These are phyloP conservation scores for Drosophila bifasciata DNA, from an alignment of 1,140 invertebrate species.

Conservation along the genomic window DNA sequence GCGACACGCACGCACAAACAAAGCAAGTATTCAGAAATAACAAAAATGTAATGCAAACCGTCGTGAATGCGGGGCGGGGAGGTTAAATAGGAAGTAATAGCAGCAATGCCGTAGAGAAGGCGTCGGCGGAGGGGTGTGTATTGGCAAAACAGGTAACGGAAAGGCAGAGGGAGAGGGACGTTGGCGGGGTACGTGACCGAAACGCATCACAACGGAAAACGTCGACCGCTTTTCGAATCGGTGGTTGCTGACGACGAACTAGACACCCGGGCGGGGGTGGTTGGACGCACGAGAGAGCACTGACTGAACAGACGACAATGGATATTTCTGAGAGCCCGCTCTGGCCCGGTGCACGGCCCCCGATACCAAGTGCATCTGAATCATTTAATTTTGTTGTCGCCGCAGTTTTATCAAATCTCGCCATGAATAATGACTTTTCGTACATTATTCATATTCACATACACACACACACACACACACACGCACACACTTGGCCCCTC, in stretches of 20 bases:
- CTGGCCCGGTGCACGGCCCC: conserved; percentile 13
- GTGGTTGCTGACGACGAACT: conserved; percentile 17
- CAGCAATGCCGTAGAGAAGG: too few relatives aligned
- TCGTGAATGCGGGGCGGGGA: conserved; percentile 7
- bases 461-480: conserved; percentile 5
- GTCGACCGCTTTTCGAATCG: conserved; percentile 22
- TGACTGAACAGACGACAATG: conserved; percentile 1
- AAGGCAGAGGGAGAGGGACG: background rate
- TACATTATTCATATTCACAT: conserved; percentile 31
- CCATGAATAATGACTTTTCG: conserved; percentile 36
- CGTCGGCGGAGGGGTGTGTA: conserved; percentile 1
- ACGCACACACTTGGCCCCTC: conserved; percentile 17
- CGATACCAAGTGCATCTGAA: conserved; percentile 51
- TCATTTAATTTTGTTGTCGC: conserved; percentile 48
- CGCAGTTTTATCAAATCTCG: conserved; percentile 40
- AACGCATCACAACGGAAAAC: conserved; percentile 28
- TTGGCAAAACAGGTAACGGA: conserved; percentile 51
- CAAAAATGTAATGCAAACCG: conserved; percentile 59
- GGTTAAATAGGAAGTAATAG: conserved; percentile 4
- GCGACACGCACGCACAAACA: conserved; percentile 62
- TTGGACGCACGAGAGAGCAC: background rate
- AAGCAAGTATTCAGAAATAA: conserved; percentile 50
- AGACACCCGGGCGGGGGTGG: background rate
- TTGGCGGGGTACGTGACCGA: conserved; percentile 20
- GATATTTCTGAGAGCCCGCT: background rate